Base-by-base conservation (phyloP, 37 sponge, comb jelly and placozoan genomes). In the Hormiphora californensis region DNA sequence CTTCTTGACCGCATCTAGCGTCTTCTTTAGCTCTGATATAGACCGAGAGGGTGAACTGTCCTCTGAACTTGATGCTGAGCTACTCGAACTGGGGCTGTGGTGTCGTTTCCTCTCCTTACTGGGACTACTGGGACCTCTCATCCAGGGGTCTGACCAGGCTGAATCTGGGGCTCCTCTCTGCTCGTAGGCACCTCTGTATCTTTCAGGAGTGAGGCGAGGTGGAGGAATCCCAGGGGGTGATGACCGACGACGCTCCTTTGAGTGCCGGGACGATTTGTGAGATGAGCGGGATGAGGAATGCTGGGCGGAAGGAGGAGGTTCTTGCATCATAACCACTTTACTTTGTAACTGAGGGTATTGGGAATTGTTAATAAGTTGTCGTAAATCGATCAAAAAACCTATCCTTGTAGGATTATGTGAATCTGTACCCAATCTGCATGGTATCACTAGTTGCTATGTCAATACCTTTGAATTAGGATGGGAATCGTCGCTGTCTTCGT, bases 121-220 rank as follows among this genome's bases (percentile, higher is more conserved):
- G 38, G 81, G 81, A 21, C 81, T 73, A 30, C 43, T 73, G 2
- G 81, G 81, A n/a, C n/a, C n/a, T 30, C 81, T 1, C 81, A 73
- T 73, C 81, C 81, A 73, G 0, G 81, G 81, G 81, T 73, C 81
- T n/a, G 40, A 46, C 81, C 81, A 73, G 44, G 32, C 81, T n/a
- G 81, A 43, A 8, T 32, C 38, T 28, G 81, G 44, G 25, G 46
- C 28, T 15, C 46, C 39, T 17, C 23, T 39, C 27, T 46, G 32
- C 46, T 73, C 81, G 81, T 73, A 73, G 7, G 81, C 81, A 40
- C 81, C 81, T 0, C 81, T 21, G 81, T 73, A 73, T 40, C 81
- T 39, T 46, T 73, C 81, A 36, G 81, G 81, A 3, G 81, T 73
- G 25, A 73, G 81, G 2, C 81, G 43, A 5, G 81, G 81, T 12